These are phyloP conservation scores for Nemotelus pantherinus DNA, from an alignment of 2,888 invertebrate species.

Conservation along the genomic window DNA sequence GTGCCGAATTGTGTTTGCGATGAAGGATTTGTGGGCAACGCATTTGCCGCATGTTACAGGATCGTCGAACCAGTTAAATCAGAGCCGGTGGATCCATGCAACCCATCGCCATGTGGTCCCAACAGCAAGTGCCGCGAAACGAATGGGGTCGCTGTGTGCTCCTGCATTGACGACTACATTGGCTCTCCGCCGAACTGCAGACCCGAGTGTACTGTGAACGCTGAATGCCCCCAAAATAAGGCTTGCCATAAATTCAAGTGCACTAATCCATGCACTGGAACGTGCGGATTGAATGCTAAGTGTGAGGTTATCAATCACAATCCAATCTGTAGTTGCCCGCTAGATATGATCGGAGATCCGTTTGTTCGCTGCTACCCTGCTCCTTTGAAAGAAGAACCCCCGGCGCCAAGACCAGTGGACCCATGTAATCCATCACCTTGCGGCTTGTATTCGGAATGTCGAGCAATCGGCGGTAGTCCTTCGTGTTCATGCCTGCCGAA, in stretches of 20 bases:
- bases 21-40: conserved; percentile 79
- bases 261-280: conserved; percentile 82
- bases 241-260: conserved; percentile 87
- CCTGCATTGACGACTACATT: conserved; percentile 76
- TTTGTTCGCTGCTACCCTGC: conserved; percentile 76
- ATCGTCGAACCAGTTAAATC: conserved; percentile 57
- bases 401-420: conserved; percentile 61
- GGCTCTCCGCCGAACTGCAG: conserved; percentile 85
- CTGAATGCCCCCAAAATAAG: conserved; percentile 81
- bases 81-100: conserved; percentile 69
- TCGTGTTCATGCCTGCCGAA: conserved; percentile 73
- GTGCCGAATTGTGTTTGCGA: conserved; percentile 85
- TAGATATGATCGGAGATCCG: conserved; percentile 81
- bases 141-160: conserved; percentile 79
- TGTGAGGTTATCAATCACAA: conserved; percentile 85
- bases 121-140: conserved; percentile 80
- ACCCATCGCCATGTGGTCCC: conserved; percentile 82
- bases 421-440: conserved; percentile 81
- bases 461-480: conserved; percentile 69
- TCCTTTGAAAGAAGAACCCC: conserved; percentile 54
- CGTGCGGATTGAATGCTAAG: conserved; percentile 80
- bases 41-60: conserved; percentile 69
- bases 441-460: conserved; percentile 75
- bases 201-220: conserved; percentile 84
- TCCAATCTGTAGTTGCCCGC: conserved; percentile 81